Conservation (phyloP, 2,888 invertebrate genomes). For the Cheiracanthium punctorium region DNA sequence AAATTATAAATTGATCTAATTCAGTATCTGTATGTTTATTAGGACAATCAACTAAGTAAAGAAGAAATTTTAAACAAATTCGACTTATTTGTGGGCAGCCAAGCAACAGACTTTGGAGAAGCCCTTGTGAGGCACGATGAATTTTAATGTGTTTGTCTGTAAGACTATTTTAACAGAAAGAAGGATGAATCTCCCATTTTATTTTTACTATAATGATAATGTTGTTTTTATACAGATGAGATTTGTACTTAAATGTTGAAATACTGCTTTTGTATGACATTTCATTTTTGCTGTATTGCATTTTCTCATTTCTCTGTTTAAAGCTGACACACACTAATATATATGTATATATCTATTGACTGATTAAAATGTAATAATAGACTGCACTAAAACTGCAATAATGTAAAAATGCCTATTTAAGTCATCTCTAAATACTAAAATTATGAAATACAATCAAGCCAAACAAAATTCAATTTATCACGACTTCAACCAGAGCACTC, state of each 20-base stretch:
- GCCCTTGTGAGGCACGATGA: slow-evolving; percentile 96
- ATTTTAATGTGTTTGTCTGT: slow-evolving; percentile 81
- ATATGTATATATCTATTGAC: no score
- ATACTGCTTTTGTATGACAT: neutral
- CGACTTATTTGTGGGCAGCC: slow-evolving; percentile 98
- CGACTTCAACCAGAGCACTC: no score
- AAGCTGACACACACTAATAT: no score
- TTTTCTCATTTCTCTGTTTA: neutral
- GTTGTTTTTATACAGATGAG: slow-evolving; percentile 18
- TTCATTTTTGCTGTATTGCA: neutral
- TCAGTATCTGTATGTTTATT: no score
- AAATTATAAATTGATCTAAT: no score
- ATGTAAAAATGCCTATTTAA: no score
- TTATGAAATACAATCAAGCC: no score
- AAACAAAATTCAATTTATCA: no score
- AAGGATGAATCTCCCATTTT: neutral
- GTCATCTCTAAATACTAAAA: no score
- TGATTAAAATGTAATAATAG: no score
- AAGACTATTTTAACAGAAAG: neutral
- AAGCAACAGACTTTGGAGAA: slow-evolving; percentile 99
- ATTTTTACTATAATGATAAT: neutral
- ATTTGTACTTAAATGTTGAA: slow-evolving; percentile 43
- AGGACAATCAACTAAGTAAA: slow-evolving; percentile 90
- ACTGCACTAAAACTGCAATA: no score
- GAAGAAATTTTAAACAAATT: slow-evolving; percentile 95